phyloP scores from a whole-genome alignment of 1,140 invertebrate genomes.

The Mercenaria mercenaria region DNA sequence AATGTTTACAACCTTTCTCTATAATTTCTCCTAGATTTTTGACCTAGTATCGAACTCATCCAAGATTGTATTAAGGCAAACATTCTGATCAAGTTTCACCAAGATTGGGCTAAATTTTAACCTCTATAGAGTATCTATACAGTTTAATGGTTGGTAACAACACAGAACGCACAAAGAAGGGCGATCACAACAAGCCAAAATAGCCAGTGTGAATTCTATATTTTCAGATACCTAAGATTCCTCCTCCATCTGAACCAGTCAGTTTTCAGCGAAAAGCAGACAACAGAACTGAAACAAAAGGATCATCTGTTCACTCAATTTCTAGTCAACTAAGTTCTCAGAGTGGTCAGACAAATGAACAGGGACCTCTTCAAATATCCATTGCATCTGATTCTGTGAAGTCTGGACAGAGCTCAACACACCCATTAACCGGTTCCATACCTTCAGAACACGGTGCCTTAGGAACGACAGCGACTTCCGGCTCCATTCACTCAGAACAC shows the following conservation, averaged over 20 bases:
- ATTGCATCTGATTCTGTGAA: neutral
- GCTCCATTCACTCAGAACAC: neutral
- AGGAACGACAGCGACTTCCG: neutral
- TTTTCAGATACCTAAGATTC: conserved; percentile 48
- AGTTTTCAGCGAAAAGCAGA: neutral
- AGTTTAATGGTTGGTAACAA: too few species aligned
- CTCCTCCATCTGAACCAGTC: conserved; percentile 43
- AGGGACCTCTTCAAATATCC: neutral
- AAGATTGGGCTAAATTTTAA: too few species aligned
- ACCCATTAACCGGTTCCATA: neutral
- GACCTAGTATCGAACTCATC: too few species aligned
- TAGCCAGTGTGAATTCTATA: too few species aligned
- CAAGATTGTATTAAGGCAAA: too few species aligned
- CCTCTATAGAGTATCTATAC: too few species aligned
- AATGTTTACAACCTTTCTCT: too few species aligned
- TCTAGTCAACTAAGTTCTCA: neutral
- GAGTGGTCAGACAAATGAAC: neutral
- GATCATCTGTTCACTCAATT: neutral
- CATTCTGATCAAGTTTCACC: too few species aligned
- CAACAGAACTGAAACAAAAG: neutral
- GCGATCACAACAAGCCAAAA: too few species aligned
- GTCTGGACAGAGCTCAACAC: neutral
- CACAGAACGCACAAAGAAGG: too few species aligned
- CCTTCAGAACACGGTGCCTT: neutral
- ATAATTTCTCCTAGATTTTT: too few species aligned